phyloP scores from a whole-genome alignment of 2,113 vertebrate species.

The Nothobranchius furzeri region DNA sequence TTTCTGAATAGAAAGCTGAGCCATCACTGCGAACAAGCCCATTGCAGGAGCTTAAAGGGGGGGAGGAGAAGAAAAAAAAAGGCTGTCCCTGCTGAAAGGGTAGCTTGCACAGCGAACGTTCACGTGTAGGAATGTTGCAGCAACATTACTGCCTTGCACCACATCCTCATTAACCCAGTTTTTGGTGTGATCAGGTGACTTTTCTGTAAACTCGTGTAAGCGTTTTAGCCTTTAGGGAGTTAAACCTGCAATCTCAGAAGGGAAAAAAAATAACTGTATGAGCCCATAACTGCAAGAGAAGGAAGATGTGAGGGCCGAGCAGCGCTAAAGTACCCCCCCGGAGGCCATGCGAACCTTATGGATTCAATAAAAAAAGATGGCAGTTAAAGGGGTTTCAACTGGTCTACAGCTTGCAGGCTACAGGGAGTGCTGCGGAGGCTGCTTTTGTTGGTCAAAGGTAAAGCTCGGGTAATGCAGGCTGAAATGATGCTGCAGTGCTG shows the following conservation, averaged over 20 bases:
- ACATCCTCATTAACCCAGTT: conserved; percentile 70
- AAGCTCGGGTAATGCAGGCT: conserved; percentile 26
- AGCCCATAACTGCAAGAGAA: conserved; percentile 54
- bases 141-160: conserved; percentile 61
- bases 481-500: conserved; percentile 37
- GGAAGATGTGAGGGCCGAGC: conserved; percentile 50
- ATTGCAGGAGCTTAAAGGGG: conserved; percentile 62
- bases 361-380: conserved; percentile 68
- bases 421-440: conserved; percentile 53
- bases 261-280: conserved; percentile 20
- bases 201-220: conserved; percentile 48
- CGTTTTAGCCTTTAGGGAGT: conserved; percentile 43
- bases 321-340: conserved; percentile 59
- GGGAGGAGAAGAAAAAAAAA: conserved; percentile 15
- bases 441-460: conserved; percentile 35
- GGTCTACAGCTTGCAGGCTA: conserved; percentile 61
- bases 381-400: conserved; percentile 61
- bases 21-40: conserved; percentile 72
- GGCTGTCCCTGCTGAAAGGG: conserved; percentile 59
- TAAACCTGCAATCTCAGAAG: conserved; percentile 64
- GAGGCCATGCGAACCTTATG: conserved; percentile 62
- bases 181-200: conserved; percentile 62
- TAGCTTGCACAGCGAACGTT: conserved; percentile 54
- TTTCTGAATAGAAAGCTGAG: conserved; percentile 75
- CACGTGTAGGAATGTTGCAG: conserved; percentile 63